Evolutionary conservation across 2,113 vertebrate genomes (phyloP).

Genomic region (Aptenodytes forsteri): DNA sequence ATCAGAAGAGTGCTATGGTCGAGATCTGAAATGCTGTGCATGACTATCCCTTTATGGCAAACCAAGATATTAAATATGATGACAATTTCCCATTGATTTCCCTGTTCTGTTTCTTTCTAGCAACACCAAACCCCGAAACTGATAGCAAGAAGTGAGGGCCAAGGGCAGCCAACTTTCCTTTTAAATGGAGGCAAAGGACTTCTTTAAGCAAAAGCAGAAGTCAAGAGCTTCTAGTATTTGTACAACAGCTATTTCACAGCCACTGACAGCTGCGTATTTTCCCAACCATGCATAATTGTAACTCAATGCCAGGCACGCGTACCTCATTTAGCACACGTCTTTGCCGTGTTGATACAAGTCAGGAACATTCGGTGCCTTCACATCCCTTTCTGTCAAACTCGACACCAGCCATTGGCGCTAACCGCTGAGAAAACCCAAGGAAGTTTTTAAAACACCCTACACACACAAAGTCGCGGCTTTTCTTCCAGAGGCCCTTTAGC

Average conservation of each 20-base stretch:
- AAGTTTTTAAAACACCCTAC: not conserved
- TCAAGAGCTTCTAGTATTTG: not conserved
- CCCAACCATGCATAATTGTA: not conserved
- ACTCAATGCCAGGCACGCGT: not conserved
- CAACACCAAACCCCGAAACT: too few relatives aligned
- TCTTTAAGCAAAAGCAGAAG: not conserved
- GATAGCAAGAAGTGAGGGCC: not conserved
- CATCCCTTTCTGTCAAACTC: not conserved
- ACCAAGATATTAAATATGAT: too few relatives aligned
- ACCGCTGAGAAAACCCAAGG: too few relatives aligned
- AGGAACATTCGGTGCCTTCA: not conserved
- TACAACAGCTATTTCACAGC: not conserved
- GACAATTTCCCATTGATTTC: not conserved
- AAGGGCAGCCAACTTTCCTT: not conserved
- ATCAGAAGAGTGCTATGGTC: not conserved
- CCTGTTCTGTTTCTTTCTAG: not conserved
- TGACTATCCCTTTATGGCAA: not conserved
- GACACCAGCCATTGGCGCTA: not conserved
- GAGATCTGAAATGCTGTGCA: not conserved
- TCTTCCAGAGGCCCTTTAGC: not conserved
- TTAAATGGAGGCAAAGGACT: not conserved
- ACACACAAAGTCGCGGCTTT: not conserved
- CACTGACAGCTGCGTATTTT: not conserved
- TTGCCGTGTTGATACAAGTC: accelerated
- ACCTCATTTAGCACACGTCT: not conserved